Base-by-base conservation (phyloP, 2,888 invertebrate species). In the Cordilura impudica region DNA sequence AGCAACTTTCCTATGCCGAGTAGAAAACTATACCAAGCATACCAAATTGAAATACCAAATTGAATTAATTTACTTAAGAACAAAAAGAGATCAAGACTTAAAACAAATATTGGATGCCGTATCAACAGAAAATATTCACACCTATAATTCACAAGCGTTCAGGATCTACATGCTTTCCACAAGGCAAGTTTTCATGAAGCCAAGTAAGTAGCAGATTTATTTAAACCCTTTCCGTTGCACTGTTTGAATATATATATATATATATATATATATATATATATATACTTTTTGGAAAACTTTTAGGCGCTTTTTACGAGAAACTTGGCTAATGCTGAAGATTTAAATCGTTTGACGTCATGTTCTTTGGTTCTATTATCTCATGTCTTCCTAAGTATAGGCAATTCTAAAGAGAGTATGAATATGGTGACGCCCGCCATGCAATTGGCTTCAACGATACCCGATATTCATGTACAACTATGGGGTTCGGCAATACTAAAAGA, bases 341-440 rank as follows among this genome's bases (percentile, higher is more conserved):
- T 99, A 82, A 98, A 98, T 90, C 92, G 99, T 54, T 91, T 99
- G 72, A 99, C 98, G 7, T 98, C 98, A 0, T 98, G 98, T 87
- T 98, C 98, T 14, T 92, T 99, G 65, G 98, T 99, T 61, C 91
- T 99, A 76, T 92, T 99, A 53, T 98, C 98, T 0, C 98, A 99
- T 89, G 98, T 98, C 83, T 98, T 98, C 91, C 92, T 98, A 29
- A 97, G 98, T 54, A 92, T 98, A 86, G 96, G 97, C 83, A 98
- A 98, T 90, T 95, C 96, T 72, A 93, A 97, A 85, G 98, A 98
- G 91, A 97, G 97, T 87, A 96, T 98, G 95, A 98, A 98, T 90
- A 98, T 98, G 98, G 97, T 99, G 1, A 97, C 97, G 21, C 98
- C 99, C 8, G 99, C 98, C 29, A 97, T 98, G 97, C 98, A 98